Evolutionary conservation across 2,888 invertebrate genomes (phyloP), one percentile per base, ranked within the genome.

Genomic region (Clitarchus hookeri): DNA sequence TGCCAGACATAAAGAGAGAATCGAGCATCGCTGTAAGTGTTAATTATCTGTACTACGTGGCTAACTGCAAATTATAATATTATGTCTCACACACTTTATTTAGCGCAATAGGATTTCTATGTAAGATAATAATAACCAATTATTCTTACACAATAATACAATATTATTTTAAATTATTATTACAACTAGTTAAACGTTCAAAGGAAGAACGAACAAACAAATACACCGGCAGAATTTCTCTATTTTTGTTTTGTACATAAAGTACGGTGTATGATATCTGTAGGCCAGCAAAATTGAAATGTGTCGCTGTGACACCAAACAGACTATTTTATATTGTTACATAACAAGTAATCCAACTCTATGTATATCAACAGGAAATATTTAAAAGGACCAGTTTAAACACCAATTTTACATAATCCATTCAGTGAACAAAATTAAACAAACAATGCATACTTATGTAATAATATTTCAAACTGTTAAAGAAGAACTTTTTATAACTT

Each of bases 271-370:
- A 65, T n/a, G 36, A n/a, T 82, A 82, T 36, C 44, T 82, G 82
- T 82, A 82, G 82, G 82, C 82, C 82, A 82, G 82, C 82, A 26
- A 82, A 82, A 26, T 82, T 82, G 82, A 44, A 82, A 36, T 82
- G 82, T 82, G 82, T 82, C 82, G 13, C 27, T 82, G 44, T 11
- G 82, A 82, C 82, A 26, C 82, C 82, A 79, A 79, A 79, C 78
- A 82, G 65, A 85, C 82, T 84, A 86, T 78, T 82, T 27, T 82
- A 44, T 82, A 36, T 82, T 82, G 82, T 86, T 87, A 87, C 87
- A 87, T 87, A 87, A 87, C 86, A 87, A 87, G 87, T 86, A 82
- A 86, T 87, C 87, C 87, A 85, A 87, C 86, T 87, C 87, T 87
- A 87, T 87, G 87, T 87, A 87, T 87, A 85, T 87, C 82, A 82